phyloP scores from a whole-genome alignment of 2,888 invertebrate species.

The Leucoma salicis region DNA sequence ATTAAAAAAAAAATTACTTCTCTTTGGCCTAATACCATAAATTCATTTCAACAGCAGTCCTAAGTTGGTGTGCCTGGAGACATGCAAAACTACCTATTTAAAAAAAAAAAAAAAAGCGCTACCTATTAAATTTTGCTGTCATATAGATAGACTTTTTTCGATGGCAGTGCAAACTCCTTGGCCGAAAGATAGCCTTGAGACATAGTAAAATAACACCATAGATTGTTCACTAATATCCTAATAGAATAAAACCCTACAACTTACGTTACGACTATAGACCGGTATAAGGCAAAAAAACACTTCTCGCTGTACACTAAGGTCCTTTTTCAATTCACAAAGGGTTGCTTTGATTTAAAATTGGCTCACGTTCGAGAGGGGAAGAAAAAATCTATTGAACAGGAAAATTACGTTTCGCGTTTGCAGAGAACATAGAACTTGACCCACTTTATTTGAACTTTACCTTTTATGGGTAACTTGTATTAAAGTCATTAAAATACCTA shows the following conservation, averaged over 20 bases:
- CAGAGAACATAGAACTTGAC: conserved; percentile 38
- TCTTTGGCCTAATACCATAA: too few relatives aligned
- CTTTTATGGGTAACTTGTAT: conserved; percentile 31
- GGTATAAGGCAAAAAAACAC: conserved; percentile 9
- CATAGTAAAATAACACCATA: not conserved
- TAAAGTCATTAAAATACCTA: conserved; percentile 36
- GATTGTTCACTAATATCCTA: conserved; percentile 28
- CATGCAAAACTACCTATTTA: too few relatives aligned
- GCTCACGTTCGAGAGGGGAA: conserved; percentile 31
- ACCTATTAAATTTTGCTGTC: too few relatives aligned
- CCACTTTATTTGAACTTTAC: conserved; percentile 31
- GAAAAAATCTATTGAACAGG: conserved; percentile 39
- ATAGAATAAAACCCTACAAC: conserved; percentile 25
- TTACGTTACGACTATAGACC: conserved; percentile 5
- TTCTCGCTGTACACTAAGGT: conserved; percentile 12
- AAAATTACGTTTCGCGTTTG: conserved; percentile 40
- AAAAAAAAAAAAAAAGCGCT: too few relatives aligned
- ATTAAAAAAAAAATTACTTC: too few relatives aligned
- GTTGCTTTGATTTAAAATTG: conserved; percentile 31
- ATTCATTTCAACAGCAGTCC: too few relatives aligned
- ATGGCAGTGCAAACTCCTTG: too few relatives aligned
- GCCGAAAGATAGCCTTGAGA: too few relatives aligned
- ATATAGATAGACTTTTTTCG: too few relatives aligned
- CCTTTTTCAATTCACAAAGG: conserved; percentile 15
- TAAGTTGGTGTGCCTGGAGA: too few relatives aligned